Conservation (phyloP, 2,113 vertebrate species). For the Petrocephalus microphthalmus region DNA sequence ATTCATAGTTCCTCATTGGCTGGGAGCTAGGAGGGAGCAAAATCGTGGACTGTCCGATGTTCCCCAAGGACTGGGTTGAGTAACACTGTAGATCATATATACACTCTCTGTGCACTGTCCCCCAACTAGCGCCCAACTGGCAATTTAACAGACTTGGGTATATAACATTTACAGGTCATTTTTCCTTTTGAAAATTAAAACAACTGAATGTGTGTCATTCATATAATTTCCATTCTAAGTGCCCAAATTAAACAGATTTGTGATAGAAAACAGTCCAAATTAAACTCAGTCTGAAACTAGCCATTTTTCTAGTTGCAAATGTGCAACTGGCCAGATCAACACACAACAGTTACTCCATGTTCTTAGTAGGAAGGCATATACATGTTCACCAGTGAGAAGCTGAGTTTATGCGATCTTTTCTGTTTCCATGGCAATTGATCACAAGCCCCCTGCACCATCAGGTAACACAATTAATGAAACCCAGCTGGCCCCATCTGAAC, state of each 20-base stretch:
- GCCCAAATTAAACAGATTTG: background rate
- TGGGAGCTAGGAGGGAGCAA: too few species aligned
- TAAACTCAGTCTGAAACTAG: background rate
- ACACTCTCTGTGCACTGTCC: background rate
- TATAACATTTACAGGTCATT: background rate
- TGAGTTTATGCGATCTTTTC: background rate
- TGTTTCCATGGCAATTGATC: conserved; percentile 5
- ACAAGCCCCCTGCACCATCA: background rate
- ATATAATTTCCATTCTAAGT: background rate
- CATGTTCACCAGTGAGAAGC: background rate
- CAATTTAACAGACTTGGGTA: background rate
- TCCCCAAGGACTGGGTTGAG: too few species aligned
- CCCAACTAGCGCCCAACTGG: background rate
- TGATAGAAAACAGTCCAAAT: background rate
- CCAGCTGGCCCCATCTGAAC: background rate
- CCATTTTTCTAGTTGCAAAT: background rate
- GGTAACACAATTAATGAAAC: conserved; percentile 2
- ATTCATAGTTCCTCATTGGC: too few species aligned
- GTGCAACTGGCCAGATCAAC: background rate
- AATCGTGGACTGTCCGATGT: too few species aligned
- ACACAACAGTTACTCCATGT: background rate
- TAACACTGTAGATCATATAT: background rate
- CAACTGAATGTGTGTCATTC: background rate
- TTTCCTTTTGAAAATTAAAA: background rate
- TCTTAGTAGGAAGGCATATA: background rate